Conservation (phyloP, 2,113 vertebrate genomes). For the Taurulus bubalis region DNA sequence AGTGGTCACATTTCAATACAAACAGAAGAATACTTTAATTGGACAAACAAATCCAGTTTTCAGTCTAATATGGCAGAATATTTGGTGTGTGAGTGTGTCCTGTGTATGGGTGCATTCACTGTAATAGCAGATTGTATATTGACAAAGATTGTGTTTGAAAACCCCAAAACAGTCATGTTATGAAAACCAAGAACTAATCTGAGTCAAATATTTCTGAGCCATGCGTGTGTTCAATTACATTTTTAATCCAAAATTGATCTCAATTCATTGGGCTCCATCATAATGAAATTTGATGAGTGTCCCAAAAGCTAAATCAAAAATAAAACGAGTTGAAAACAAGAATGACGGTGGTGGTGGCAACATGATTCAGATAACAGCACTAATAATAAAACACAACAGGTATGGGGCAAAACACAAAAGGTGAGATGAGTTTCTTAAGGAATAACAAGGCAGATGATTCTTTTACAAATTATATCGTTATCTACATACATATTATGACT, state of each 20-base stretch:
- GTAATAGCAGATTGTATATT: constrained; percentile 4
- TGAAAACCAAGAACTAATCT: constrained; percentile 34
- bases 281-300: constrained; percentile 32
- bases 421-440: not conserved
- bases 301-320: constrained; percentile 20
- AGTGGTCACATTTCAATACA: not conserved
- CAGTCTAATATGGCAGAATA: not conserved
- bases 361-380: not conserved
- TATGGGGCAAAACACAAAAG: not conserved
- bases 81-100: not conserved
- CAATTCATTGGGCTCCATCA: constrained; percentile 41
- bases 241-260: constrained; percentile 50
- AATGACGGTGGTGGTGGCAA: not conserved
- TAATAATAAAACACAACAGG: not conserved
- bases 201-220: constrained; percentile 21
- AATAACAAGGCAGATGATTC: not conserved
- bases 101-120: constrained; percentile 1
- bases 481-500: not conserved
- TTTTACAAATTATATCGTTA: not conserved
- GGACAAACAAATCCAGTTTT: constrained; percentile 14
- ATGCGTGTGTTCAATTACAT: constrained; percentile 31
- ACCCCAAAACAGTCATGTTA: not conserved
- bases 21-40: not conserved
- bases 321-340: constrained; percentile 1
- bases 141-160: constrained; percentile 25